Evolutionary conservation across 2,797 vertebrate genomes (phyloP).

Genomic region (Cyprinella venusta): DNA sequence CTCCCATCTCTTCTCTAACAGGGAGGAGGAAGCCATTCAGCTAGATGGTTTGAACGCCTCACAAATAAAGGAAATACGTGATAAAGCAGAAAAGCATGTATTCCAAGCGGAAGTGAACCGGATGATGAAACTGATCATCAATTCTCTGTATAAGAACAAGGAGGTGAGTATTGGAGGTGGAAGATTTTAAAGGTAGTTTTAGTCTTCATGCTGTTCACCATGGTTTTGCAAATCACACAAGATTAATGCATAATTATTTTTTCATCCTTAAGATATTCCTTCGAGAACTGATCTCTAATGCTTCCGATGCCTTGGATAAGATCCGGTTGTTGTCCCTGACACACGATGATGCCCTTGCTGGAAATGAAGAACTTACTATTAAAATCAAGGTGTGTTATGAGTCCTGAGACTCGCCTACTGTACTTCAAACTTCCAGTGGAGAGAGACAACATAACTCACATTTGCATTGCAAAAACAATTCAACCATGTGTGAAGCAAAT

Average conservation of each 20-base stretch:
- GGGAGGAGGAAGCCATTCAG: slow-evolving; percentile 97
- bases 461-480: slow-evolving; percentile 58
- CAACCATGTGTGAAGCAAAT: neutral
- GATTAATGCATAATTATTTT: neutral
- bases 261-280: slow-evolving; percentile 89
- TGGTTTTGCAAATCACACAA: neutral
- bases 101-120: slow-evolving; percentile 99
- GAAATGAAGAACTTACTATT: slow-evolving; percentile 94
- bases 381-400: slow-evolving; percentile 90
- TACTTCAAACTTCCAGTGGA: neutral
- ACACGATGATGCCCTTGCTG: slow-evolving; percentile 85
- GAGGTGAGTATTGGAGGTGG: slow-evolving; percentile 81
- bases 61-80: slow-evolving; percentile 95
- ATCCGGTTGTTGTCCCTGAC: slow-evolving; percentile 94
- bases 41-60: slow-evolving; percentile 96
- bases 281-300: slow-evolving; percentile 97
- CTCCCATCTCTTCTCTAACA: slow-evolving; percentile 60
- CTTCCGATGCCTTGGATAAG: slow-evolving; percentile 97
- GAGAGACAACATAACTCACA: neutral
- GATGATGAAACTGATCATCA: slow-evolving; percentile 99
- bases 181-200: neutral
- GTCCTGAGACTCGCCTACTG: neutral
- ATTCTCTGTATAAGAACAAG: slow-evolving; percentile 98
- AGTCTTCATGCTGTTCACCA: neutral
- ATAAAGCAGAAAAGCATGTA: slow-evolving; percentile 95